phyloP scores from a whole-genome alignment of 2,113 vertebrate genomes.

The Rutilus rutilus region DNA sequence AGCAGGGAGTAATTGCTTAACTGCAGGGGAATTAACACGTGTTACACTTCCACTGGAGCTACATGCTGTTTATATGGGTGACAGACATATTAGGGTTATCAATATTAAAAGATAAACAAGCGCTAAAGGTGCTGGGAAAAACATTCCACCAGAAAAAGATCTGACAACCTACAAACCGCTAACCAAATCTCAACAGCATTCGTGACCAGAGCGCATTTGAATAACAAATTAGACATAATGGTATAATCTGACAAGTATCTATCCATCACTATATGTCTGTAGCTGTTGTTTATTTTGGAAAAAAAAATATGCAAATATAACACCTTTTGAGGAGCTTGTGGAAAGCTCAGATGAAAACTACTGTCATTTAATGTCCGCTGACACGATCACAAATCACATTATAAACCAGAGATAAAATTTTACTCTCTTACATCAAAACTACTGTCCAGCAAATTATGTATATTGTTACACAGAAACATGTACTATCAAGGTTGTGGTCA shows the following conservation, averaged over 20 bases:
- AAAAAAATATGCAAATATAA: slow-evolving; percentile 35
- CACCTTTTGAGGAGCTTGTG: neutral
- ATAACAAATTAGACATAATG: slow-evolving; percentile 45
- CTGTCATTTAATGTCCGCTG: neutral
- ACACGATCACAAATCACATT: neutral
- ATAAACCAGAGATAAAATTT: neutral
- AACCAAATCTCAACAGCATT: slow-evolving; percentile 36
- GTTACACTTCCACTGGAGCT: slow-evolving; percentile 67
- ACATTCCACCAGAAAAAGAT: slow-evolving; percentile 20
- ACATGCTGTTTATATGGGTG: slow-evolving; percentile 63
- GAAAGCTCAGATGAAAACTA: neutral
- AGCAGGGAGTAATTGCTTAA: slow-evolving; percentile 77
- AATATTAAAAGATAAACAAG: slow-evolving; percentile 43
- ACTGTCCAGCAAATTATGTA: neutral
- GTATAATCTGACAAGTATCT: slow-evolving; percentile 17
- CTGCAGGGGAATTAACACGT: slow-evolving; percentile 75
- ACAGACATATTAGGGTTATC: slow-evolving; percentile 65
- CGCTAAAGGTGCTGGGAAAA: neutral
- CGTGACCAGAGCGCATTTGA: slow-evolving; percentile 32
- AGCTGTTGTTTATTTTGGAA: slow-evolving; percentile 23
- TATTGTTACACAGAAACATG: neutral
- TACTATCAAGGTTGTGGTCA: neutral
- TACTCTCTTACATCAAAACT: neutral
- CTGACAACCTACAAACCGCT: slow-evolving; percentile 33
- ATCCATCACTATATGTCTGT: slow-evolving; percentile 18